Percentiles rank a stretch among this genome's conserved stretches.
Evolutionary conservation across 2,888 invertebrate species (phyloP).

Genomic region (Polyommatus iphigenia): DNA sequence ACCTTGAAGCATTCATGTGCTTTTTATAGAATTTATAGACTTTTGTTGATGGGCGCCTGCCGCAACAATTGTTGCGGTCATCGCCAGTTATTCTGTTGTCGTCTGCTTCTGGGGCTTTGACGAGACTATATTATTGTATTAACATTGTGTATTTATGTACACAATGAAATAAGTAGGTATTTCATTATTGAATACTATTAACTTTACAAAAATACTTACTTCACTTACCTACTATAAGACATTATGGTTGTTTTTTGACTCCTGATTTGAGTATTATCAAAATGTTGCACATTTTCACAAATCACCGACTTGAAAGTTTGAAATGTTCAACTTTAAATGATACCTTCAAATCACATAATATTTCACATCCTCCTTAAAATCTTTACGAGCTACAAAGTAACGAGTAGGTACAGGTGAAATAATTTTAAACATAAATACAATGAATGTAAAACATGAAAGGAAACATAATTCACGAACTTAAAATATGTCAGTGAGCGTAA

Average conservation of each 20-base stretch:
- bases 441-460: slow-evolving; percentile 21
- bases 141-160: not conserved
- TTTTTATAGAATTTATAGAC: slow-evolving; percentile 13
- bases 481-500: slow-evolving; percentile 40
- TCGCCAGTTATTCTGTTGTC: slow-evolving; percentile 12
- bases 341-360: not conserved
- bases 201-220: not conserved
- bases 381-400: not conserved
- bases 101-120: not conserved
- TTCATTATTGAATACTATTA: not conserved
- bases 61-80: slow-evolving; percentile 19
- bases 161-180: not conserved
- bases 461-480: slow-evolving; percentile 11
- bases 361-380: not conserved
- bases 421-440: slow-evolving; percentile 6
- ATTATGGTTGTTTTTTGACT: not conserved
- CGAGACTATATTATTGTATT: not conserved
- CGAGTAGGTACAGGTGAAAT: not conserved
- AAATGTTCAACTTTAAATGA: not conserved
- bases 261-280: too few relatives aligned
- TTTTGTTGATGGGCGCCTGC: slow-evolving; percentile 21
- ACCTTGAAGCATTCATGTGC: slow-evolving; percentile 19
- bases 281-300: not conserved
- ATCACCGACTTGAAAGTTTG: not conserved
- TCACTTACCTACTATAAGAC: not conserved